Evolutionary conservation across 2,888 invertebrate species (phyloP).

Genomic region (Aphidoletes aphidimyza): DNA sequence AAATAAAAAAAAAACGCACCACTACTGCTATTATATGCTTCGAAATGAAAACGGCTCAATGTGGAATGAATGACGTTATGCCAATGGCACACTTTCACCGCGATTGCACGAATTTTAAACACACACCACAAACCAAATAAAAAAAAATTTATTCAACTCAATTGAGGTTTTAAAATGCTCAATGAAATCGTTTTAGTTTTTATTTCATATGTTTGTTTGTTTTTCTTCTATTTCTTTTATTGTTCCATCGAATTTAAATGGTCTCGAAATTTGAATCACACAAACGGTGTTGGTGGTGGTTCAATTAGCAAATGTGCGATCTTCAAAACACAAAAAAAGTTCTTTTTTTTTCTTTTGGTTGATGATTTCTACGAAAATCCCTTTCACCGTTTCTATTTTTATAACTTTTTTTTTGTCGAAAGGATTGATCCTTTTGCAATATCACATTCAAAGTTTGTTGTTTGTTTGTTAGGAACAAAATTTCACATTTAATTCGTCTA

Average conservation of each 20-base stretch:
- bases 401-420: background rate
- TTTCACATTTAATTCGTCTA: too few species aligned
- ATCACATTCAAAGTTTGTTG: too few species aligned
- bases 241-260: background rate
- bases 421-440: too few species aligned
- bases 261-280: background rate
- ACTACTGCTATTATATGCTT: background rate
- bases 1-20: background rate
- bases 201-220: background rate
- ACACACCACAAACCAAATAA: background rate
- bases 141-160: background rate
- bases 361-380: too few species aligned
- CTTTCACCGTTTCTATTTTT: too few species aligned
- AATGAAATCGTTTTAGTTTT: background rate
- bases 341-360: too few species aligned
- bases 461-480: too few species aligned
- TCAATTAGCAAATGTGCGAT: too few species aligned
- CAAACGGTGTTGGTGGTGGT: background rate
- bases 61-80: conserved; percentile 46
- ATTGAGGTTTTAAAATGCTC: conserved; percentile 21
- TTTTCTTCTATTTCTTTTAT: background rate
- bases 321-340: too few species aligned
- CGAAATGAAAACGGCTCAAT: conserved; percentile 38
- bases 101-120: conserved; percentile 18
- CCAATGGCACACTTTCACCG: conserved; percentile 48